A percentile compares a stretch with the other conserved stretches of the same genome.
These are phyloP conservation scores for Salarias fasciatus DNA, from an alignment of 2,797 vertebrate genomes.

Conservation along the genomic window DNA sequence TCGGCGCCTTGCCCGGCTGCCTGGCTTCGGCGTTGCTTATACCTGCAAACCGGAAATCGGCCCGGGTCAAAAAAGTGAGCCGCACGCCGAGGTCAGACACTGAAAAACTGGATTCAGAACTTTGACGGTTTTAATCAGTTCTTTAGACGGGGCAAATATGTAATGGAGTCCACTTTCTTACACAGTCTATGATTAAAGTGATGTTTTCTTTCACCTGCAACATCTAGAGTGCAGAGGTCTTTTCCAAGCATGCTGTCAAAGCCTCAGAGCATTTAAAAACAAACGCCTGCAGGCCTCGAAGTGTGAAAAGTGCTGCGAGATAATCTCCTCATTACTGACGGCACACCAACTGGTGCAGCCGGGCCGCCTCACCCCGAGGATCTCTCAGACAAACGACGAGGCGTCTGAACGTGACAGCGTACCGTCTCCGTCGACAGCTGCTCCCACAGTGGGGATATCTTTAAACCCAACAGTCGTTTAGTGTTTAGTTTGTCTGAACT, in stretches of 20 bases:
- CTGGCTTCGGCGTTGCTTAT: conserved; percentile 97
- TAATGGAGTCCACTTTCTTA: no score
- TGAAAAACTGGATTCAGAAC: no score
- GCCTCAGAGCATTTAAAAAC: not conserved
- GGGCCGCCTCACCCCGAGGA: not conserved
- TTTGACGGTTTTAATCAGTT: no score
- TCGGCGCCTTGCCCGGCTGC: conserved; percentile 96
- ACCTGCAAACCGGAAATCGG: conserved; percentile 76
- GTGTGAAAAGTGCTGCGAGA: not conserved
- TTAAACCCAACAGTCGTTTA: conserved; percentile 8
- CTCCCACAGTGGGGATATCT: conserved; percentile 26
- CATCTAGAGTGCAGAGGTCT: not conserved
- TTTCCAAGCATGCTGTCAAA: not conserved
- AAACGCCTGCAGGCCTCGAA: not conserved
- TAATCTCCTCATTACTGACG: not conserved
- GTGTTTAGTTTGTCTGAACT: not conserved
- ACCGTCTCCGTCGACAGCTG: conserved; percentile 25
- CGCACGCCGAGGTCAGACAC: no score
- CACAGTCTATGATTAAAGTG: no score
- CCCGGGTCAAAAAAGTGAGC: no score
- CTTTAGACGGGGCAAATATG: no score
- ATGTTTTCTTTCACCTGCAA: not conserved
- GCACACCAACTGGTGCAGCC: not conserved
- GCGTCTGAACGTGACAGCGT: conserved; percentile 24
- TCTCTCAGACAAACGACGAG: conserved; percentile 23